Conservation (phyloP, 2,888 invertebrate genomes). For the Phymatocera aterrima region DNA sequence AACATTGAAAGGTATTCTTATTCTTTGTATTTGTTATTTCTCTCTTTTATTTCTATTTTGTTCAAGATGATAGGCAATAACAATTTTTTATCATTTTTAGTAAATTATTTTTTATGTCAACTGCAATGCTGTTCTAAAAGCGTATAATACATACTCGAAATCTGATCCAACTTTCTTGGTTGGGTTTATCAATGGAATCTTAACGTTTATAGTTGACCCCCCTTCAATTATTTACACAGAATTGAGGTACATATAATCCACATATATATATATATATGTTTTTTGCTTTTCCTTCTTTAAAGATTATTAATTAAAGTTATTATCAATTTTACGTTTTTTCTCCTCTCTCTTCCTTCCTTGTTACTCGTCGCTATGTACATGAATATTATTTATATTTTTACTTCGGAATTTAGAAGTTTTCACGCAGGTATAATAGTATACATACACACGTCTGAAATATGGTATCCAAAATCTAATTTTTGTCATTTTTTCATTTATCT, state of each 20-base stretch:
- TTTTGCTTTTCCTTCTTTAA: slow-evolving; percentile 48
- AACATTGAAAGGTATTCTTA: slow-evolving; percentile 57
- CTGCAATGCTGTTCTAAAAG: slow-evolving; percentile 19
- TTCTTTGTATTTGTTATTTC: no score
- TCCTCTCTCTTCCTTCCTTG: not conserved
- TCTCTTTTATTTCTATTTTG: no score
- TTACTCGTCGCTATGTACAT: slow-evolving; percentile 10
- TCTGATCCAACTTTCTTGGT: slow-evolving; percentile 8
- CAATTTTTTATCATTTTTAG: no score
- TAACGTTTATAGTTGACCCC: slow-evolving; percentile 38
- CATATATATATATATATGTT: slow-evolving; percentile 2
- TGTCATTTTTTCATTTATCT: slow-evolving; percentile 48
- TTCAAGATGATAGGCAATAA: no score
- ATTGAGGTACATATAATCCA: slow-evolving; percentile 41
- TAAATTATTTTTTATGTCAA: slow-evolving; percentile 41
- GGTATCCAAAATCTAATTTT: slow-evolving; percentile 21
- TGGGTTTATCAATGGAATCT: slow-evolving; percentile 28
- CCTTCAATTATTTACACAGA: slow-evolving; percentile 44
- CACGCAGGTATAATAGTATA: no score
- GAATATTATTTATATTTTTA: not conserved
- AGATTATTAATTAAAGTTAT: no score
- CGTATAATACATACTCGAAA: slow-evolving; percentile 36
- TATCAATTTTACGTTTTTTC: not conserved
- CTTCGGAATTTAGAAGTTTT: slow-evolving; percentile 31
- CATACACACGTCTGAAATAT: slow-evolving; percentile 12